Evolutionary conservation across 2,797 vertebrate species (phyloP).

Genomic region (Tarsius wallacei): DNA sequence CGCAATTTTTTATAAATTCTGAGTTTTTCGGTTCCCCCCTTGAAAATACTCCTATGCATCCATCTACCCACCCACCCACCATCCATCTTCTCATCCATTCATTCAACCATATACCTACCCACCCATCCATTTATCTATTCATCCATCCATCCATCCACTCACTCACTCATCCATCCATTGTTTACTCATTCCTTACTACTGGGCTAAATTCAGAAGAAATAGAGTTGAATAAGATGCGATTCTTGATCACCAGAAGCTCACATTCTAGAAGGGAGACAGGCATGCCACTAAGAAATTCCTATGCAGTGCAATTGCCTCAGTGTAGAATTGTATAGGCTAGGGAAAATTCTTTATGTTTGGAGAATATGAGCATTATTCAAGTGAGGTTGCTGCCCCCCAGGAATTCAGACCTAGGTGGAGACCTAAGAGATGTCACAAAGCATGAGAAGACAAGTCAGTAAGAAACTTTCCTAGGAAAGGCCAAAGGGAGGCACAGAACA

Average conservation of each 20-base stretch:
- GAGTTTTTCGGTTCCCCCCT: too few species aligned
- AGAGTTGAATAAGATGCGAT: neutral
- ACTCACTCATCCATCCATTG: neutral
- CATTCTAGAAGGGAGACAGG: neutral
- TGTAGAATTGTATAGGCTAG: too few species aligned
- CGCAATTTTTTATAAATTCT: too few species aligned
- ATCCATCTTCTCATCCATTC: too few species aligned
- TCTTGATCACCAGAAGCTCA: neutral
- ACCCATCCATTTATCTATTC: too few species aligned
- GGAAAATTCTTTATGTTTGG: neutral
- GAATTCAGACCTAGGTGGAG: neutral
- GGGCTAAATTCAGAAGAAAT: neutral
- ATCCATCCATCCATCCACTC: neutral
- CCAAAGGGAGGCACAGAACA: neutral
- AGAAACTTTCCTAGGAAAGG: neutral
- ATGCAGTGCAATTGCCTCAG: rapidly evolving
- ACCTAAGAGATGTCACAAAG: neutral
- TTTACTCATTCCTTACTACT: neutral
- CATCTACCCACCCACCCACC: neutral
- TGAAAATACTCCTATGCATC: neutral
- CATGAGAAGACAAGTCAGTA: neutral
- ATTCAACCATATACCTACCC: neutral
- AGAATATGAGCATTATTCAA: too few species aligned
- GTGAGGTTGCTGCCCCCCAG: neutral
- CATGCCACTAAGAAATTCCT: too few species aligned